phyloP scores from a whole-genome alignment of 1,140 invertebrate genomes.

The Zeugodacus cucurbitae region DNA sequence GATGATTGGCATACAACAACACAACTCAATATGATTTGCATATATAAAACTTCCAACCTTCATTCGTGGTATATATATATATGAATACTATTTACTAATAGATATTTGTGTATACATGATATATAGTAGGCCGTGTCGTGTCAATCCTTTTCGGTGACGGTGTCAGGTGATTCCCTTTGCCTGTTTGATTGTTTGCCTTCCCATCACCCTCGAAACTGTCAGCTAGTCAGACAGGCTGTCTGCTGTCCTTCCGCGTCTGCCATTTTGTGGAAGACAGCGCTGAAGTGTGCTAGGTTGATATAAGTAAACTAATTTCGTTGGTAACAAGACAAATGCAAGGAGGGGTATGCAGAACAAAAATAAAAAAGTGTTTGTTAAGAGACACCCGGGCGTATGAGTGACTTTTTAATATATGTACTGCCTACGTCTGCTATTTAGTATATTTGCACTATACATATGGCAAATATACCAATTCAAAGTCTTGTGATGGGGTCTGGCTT shows the following conservation, averaged over 20 bases:
- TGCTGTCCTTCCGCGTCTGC: not conserved
- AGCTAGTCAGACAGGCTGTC: not conserved
- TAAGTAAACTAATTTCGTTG: not conserved
- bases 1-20: not conserved
- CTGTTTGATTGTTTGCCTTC: too few species aligned
- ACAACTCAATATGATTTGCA: too few species aligned
- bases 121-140: too few species aligned
- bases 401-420: too few species aligned
- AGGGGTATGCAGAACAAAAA: not conserved
- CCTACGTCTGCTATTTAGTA: too few species aligned
- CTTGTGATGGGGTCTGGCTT: too few species aligned
- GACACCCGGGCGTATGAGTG: not conserved
- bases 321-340: not conserved
- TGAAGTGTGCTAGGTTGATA: not conserved
- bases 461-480: too few species aligned
- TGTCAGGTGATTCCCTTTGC: too few species aligned
- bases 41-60: too few species aligned
- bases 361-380: not conserved
- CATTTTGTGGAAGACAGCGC: not conserved
- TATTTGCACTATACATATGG: too few species aligned
- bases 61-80: too few species aligned
- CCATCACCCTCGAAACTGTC: not conserved
- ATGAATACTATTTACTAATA: not conserved
- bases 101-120: not conserved
- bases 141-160: too few species aligned